Conservation (phyloP, 1,140 invertebrate genomes). For the Apis cerana region DNA sequence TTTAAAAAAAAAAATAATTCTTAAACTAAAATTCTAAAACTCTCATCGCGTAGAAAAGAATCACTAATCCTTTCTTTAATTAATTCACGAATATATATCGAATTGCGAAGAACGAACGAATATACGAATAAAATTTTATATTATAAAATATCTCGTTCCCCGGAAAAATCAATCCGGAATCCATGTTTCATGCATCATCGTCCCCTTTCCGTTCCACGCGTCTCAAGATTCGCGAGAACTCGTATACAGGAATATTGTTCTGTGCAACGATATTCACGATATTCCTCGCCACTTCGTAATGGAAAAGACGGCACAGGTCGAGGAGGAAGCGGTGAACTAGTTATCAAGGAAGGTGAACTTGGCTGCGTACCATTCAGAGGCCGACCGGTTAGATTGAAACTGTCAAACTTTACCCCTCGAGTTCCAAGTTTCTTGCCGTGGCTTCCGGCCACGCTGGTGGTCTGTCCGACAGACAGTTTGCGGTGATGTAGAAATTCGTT, state of each 20-base stretch:
- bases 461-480: constrained; percentile 32
- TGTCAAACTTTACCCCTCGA: constrained; percentile 65
- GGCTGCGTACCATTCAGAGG: constrained; percentile 36
- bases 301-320: constrained; percentile 16
- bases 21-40: too few species aligned
- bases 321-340: constrained; percentile 33
- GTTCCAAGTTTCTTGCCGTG: constrained; percentile 45
- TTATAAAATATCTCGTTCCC: too few species aligned
- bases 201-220: background rate
- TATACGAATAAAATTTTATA: too few species aligned
- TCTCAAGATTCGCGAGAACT: background rate
- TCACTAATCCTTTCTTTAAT: too few species aligned
- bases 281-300: constrained; percentile 17
- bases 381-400: constrained; percentile 67
- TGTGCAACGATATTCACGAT: background rate
- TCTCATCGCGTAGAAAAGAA: too few species aligned
- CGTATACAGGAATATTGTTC: background rate
- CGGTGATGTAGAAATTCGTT: background rate
- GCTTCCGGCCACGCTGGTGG: constrained; percentile 40
- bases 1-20: too few species aligned
- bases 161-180: background rate
- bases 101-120: too few species aligned
- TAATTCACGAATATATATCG: too few species aligned
- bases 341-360: constrained; percentile 50
- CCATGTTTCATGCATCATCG: background rate